A percentile compares a stretch with the other conserved stretches of the same genome.
Conservation (phyloP, 1,140 invertebrate species). For the Pogonomyrmex barbatus region DNA sequence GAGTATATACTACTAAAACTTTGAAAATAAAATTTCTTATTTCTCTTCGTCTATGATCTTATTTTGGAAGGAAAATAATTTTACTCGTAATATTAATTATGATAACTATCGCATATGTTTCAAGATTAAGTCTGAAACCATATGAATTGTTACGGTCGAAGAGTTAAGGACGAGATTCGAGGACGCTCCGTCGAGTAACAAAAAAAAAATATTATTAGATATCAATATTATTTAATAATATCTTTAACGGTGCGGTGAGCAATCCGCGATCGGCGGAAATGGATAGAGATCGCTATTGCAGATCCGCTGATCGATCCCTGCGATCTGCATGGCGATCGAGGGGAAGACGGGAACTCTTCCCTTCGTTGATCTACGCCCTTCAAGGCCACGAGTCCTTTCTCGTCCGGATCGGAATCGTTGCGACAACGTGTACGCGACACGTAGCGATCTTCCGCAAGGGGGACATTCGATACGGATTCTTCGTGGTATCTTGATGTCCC, state of each 20-base stretch:
- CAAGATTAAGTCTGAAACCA: neutral
- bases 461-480: conserved; percentile 46
- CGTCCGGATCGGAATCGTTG: neutral
- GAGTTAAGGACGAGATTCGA: neutral
- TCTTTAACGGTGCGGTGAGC: conserved; percentile 28
- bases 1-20: no score
- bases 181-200: conserved; percentile 8
- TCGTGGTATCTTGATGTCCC: conserved; percentile 17
- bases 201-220: conserved; percentile 51
- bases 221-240: conserved; percentile 47
- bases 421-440: conserved; percentile 21
- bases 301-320: conserved; percentile 36
- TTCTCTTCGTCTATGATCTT: neutral
- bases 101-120: neutral
- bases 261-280: conserved; percentile 33
- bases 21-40: no score
- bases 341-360: conserved; percentile 32
- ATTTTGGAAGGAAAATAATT: conserved; percentile 1
- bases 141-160: neutral
- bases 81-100: neutral
- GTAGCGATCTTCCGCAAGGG: conserved; percentile 35
- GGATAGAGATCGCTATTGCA: neutral
- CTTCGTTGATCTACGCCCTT: conserved; percentile 68
- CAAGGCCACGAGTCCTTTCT: conserved; percentile 47
- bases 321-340: conserved; percentile 36